Conservation (phyloP, 64 coral and sea anemone species). For the Trachythela sp. region DNA sequence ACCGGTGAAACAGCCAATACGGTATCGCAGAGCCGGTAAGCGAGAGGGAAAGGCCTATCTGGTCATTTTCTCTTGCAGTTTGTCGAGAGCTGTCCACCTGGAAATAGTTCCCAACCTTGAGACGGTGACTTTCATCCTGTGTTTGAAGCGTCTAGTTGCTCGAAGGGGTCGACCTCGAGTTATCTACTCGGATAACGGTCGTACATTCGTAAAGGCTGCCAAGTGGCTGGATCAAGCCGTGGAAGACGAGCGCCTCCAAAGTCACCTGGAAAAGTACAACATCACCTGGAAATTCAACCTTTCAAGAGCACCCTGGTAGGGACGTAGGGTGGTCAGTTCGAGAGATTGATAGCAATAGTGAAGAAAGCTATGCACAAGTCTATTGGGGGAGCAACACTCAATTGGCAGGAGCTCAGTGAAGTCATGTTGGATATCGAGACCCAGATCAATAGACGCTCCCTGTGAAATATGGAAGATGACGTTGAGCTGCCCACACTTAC, state of each 20-base stretch:
- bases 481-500: background rate
- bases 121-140: background rate
- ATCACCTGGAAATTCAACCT: constrained; percentile 39
- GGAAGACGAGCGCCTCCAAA: background rate
- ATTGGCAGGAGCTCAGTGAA: constrained; percentile 12
- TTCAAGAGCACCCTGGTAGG: background rate
- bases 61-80: background rate
- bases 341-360: too few species aligned
- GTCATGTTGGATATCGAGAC: constrained; percentile 43
- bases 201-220: background rate
- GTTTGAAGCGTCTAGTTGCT: background rate
- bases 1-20: background rate
- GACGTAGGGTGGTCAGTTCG: background rate
- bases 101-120: background rate
- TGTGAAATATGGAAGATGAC: constrained; percentile 40
- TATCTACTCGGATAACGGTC: constrained; percentile 46
- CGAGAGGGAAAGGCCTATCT: background rate
- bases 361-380: background rate
- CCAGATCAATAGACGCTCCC: constrained; percentile 38
- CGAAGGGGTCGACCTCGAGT: background rate
- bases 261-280: background rate
- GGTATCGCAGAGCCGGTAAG: background rate
- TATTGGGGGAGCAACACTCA: constrained; percentile 3
- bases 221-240: constrained; percentile 4
- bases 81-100: background rate